These are phyloP conservation scores for Trissolcus basalis DNA, from an alignment of 1,140 invertebrate species.

Conservation along the genomic window DNA sequence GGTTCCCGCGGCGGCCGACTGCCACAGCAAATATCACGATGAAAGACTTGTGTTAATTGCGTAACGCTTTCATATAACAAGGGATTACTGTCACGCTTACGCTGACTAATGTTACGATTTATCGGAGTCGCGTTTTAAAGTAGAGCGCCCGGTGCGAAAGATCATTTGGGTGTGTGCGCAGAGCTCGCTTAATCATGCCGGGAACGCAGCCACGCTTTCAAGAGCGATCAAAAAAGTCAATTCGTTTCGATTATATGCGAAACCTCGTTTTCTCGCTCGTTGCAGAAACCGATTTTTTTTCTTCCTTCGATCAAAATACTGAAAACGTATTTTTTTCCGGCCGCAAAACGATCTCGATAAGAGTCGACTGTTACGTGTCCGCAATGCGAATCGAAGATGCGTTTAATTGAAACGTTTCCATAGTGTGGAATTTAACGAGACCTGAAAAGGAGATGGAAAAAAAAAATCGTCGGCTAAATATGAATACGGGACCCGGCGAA, in stretches of 20 bases:
- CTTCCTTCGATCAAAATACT: too few relatives aligned
- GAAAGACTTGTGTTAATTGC: conserved; percentile 42
- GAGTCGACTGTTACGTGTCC: neutral
- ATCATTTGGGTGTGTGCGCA: conserved; percentile 31
- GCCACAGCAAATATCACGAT: conserved; percentile 21
- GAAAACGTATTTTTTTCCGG: too few relatives aligned
- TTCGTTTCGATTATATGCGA: conserved; percentile 29
- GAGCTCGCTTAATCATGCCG: neutral
- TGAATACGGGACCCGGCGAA: conserved; percentile 12
- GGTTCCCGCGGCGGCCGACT: neutral
- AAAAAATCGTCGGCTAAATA: too few relatives aligned
- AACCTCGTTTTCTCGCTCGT: neutral
- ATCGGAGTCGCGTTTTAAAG: conserved; percentile 38
- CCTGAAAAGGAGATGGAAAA: conserved; percentile 19
- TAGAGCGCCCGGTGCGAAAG: conserved; percentile 28
- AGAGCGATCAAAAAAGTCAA: conserved; percentile 7
- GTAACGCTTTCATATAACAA: conserved; percentile 34
- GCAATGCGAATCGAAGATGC: conserved; percentile 7
- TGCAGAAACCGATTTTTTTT: neutral
- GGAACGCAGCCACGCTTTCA: too few relatives aligned
- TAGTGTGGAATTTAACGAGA: neutral
- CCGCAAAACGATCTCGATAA: too few relatives aligned
- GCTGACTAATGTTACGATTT: conserved; percentile 48
- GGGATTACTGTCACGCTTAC: conserved; percentile 34
- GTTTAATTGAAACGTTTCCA: conserved; percentile 5